Base-by-base conservation (phyloP, 2,113 vertebrate species). In the Sprattus sprattus region DNA sequence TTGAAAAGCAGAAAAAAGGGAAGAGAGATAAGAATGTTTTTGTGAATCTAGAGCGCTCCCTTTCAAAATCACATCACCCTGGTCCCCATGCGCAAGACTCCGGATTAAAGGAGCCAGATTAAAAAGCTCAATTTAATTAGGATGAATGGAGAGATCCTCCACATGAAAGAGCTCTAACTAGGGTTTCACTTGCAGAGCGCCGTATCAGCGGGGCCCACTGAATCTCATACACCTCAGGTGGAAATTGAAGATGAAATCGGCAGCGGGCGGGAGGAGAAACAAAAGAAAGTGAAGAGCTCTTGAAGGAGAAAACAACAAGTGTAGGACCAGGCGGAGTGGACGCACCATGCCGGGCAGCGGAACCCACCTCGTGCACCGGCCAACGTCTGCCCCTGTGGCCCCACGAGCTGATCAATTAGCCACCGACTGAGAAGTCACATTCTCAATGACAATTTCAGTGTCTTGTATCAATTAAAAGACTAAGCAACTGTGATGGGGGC, bases 391-490 rank as follows among this genome's bases (percentile, higher is more conserved):
- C 64, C 25, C 83, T 78, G 81, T 52, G 82, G 80, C 93, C 94
- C 94, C 94, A 96, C 96, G 94, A 96, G 95, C 95, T 90, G 96
- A 98, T 99, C 97, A 98, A 99, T 99, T 99, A 98, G 96, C 83
- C 95, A 89, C 92, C 95, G 95, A 95, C 71, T 78, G 96, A 97
- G 96, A 97, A 97, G 96, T 95, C 97, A 97, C 96, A 96, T 98
- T 97, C 96, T 96, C 97, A 96, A 97, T 97, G 97, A 98, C 98
- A 97, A 97, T 98, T 98, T 98, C 97, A 98, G 39, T 39, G 39
- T 39, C 39, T 39, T 39, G 39, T 39, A 39, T 39, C 39, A 39
- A 39, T 39, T 39, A 39, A 39, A 39, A 39, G 39, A 39, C 39
- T 39, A 39, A 1, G 39, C 39, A 39, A 39, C 39, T 39, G 2